phyloP scores from a whole-genome alignment of 2,113 vertebrate species.

The Girardinichthys multiradiatus region DNA sequence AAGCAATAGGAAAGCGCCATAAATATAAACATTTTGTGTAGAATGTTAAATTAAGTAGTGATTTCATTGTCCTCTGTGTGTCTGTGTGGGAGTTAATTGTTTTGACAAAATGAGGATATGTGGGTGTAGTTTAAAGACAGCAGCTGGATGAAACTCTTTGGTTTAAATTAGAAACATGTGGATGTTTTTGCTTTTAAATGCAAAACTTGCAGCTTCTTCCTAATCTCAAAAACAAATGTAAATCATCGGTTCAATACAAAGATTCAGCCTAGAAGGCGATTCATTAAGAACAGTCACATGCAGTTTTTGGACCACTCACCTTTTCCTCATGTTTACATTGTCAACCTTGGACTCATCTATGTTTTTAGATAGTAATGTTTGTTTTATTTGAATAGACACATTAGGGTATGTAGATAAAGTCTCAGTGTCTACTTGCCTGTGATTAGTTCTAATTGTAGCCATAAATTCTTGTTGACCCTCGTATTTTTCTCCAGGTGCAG shows the following conservation, averaged over 20 bases:
- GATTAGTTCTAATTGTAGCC: conserved; percentile 20
- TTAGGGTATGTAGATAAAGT: conserved; percentile 8
- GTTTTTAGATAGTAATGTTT: conserved; percentile 29
- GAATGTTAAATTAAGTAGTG: conserved; percentile 33
- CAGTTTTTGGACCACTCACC: conserved; percentile 40
- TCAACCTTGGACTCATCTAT: conserved; percentile 40
- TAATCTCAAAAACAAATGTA: conserved; percentile 24
- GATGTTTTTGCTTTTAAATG: conserved; percentile 27
- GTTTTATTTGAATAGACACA: conserved; percentile 26
- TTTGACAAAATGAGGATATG: conserved; percentile 44
- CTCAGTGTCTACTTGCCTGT: conserved; percentile 10
- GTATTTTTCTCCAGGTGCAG: conserved; percentile 59
- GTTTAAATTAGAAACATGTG: conserved; percentile 61
- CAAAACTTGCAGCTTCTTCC: conserved; percentile 37
- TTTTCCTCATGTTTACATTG: conserved; percentile 64
- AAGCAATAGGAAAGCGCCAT: conserved; percentile 27
- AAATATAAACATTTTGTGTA: conserved; percentile 40
- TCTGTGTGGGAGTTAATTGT: conserved; percentile 45
- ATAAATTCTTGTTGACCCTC: conserved; percentile 23
- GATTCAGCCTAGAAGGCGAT: conserved; percentile 34
- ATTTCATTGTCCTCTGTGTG: conserved; percentile 15
- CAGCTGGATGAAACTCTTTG: conserved; percentile 45
- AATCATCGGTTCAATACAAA: conserved; percentile 23
- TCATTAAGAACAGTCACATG: conserved; percentile 51
- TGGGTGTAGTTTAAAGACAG: conserved; percentile 59